Conservation (phyloP, 2,888 invertebrate species). For the Trachelus troglodyta region DNA sequence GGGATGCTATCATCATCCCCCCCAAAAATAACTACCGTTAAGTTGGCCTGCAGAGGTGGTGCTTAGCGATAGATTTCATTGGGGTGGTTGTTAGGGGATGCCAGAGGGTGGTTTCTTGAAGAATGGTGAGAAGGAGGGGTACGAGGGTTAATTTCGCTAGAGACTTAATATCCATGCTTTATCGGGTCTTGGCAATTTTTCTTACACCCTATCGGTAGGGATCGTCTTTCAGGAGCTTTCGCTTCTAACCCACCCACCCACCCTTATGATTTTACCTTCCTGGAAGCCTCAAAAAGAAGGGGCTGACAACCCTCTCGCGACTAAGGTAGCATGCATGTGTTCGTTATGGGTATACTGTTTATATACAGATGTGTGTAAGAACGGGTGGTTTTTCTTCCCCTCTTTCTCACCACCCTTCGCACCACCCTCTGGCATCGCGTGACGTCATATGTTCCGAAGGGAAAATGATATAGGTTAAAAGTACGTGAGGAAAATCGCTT, state of each 20-base stretch:
- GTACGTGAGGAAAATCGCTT: conserved; percentile 52
- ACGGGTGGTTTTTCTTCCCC: conserved; percentile 3
- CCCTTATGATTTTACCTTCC: not conserved
- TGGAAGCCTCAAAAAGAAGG: not conserved
- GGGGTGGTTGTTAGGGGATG: not conserved
- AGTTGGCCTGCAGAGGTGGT: not conserved
- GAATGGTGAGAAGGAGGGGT: not conserved
- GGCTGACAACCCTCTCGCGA: not conserved
- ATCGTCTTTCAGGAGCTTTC: not conserved
- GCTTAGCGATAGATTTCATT: not conserved
- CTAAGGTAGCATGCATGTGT: not conserved
- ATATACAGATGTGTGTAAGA: not conserved
- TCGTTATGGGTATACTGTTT: not conserved
- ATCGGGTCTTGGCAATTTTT: not conserved
- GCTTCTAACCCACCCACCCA: not conserved
- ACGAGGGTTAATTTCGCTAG: not conserved
- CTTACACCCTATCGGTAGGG: not conserved
- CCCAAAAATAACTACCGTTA: not conserved
- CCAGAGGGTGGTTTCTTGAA: not conserved
- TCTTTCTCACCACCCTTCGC: conserved; percentile 14
- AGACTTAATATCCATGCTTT: not conserved
- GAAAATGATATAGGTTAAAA: conserved; percentile 56
- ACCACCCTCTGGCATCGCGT: conserved; percentile 8
- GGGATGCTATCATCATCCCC: not conserved
- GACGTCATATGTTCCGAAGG: conserved; percentile 36